These are phyloP conservation scores for Choristoneura rosaceana DNA, from an alignment of 2,888 invertebrate species.

Conservation along the genomic window DNA sequence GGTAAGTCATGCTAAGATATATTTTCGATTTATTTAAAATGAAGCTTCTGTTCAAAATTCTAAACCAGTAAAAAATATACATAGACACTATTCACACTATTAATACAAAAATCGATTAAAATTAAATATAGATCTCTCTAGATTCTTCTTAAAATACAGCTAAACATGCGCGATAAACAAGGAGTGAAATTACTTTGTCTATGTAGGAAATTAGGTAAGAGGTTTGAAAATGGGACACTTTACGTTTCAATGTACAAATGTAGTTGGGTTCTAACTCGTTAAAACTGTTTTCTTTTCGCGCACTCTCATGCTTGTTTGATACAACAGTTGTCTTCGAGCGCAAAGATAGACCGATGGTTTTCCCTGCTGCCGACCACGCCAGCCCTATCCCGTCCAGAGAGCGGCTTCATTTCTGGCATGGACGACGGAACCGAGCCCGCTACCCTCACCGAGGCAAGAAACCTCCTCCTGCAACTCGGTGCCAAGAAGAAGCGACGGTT, in stretches of 20 bases:
- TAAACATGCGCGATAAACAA: background rate
- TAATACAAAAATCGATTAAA: too few species aligned
- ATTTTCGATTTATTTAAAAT: background rate
- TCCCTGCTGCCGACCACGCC: conserved; percentile 87
- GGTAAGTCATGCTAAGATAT: conserved; percentile 18
- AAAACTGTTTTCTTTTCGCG: background rate
- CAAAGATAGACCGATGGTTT: conserved; percentile 93
- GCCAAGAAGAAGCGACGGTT: conserved; percentile 89
- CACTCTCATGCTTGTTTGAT: conserved; percentile 38
- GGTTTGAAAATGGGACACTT: too few species aligned
- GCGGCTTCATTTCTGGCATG: conserved; percentile 90
- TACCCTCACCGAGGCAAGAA: conserved; percentile 88
- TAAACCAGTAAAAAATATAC: too few species aligned
- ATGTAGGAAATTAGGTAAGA: too few species aligned
- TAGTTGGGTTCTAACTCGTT: background rate
- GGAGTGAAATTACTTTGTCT: conserved; percentile 1
- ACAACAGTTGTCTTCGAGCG: conserved; percentile 89
- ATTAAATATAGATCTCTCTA: background rate
- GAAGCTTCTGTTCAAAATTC: too few species aligned
- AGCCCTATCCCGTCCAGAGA: conserved; percentile 90
- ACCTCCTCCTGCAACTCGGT: conserved; percentile 88
- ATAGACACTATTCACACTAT: too few species aligned
- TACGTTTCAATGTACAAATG: too few species aligned
- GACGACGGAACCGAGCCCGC: conserved; percentile 83
- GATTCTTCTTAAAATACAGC: background rate